Percentiles rank a stretch among this genome's conserved stretches.
Evolutionary conservation across 2,888 invertebrate genomes (phyloP).

Genomic region (Zeuzera pyrina): DNA sequence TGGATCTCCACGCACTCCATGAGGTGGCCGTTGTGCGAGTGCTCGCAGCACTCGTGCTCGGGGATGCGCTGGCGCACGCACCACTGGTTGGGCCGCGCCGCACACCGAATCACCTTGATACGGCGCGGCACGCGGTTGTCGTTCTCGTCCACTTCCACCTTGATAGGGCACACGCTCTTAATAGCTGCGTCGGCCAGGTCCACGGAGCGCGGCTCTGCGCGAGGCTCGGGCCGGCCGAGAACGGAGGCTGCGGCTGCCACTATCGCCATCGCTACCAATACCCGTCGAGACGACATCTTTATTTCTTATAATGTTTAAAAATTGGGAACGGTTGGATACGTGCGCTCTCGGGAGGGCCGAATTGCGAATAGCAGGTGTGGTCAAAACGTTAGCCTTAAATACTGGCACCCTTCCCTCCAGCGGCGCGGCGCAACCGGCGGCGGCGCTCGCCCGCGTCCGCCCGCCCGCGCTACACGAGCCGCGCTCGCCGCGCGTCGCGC

Average conservation of each 20-base stretch:
- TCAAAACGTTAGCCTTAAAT: slow-evolving; percentile 19
- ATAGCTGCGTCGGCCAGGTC: slow-evolving; percentile 37
- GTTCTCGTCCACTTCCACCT: slow-evolving; percentile 37
- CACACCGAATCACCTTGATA: slow-evolving; percentile 55
- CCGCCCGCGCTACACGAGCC: slow-evolving; percentile 11
- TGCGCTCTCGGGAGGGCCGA: slow-evolving; percentile 27
- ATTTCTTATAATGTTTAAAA: too few relatives aligned
- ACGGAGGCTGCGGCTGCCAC: slow-evolving; percentile 17
- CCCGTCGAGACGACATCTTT: neutral
- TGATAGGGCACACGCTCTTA: slow-evolving; percentile 53
- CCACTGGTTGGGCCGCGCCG: slow-evolving; percentile 33
- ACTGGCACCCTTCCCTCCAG: slow-evolving; percentile 6
- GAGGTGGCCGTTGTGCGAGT: slow-evolving; percentile 33
- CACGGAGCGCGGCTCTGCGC: slow-evolving; percentile 24
- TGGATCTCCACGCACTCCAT: slow-evolving; percentile 55
- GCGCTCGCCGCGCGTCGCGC: slow-evolving; percentile 3
- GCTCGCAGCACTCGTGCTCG: slow-evolving; percentile 49
- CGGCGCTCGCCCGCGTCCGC: slow-evolving; percentile 2
- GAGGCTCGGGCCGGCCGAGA: slow-evolving; percentile 19
- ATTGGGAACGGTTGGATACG: slow-evolving; percentile 17
- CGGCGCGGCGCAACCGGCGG: slow-evolving; percentile 4
- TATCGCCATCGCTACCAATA: slow-evolving; percentile 10
- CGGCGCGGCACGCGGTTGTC: slow-evolving; percentile 42
- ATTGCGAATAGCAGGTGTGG: slow-evolving; percentile 35
- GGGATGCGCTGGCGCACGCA: slow-evolving; percentile 35